These are phyloP conservation scores for Rosalia funebris DNA, from an alignment of 2,888 invertebrate genomes.

Conservation along the genomic window DNA sequence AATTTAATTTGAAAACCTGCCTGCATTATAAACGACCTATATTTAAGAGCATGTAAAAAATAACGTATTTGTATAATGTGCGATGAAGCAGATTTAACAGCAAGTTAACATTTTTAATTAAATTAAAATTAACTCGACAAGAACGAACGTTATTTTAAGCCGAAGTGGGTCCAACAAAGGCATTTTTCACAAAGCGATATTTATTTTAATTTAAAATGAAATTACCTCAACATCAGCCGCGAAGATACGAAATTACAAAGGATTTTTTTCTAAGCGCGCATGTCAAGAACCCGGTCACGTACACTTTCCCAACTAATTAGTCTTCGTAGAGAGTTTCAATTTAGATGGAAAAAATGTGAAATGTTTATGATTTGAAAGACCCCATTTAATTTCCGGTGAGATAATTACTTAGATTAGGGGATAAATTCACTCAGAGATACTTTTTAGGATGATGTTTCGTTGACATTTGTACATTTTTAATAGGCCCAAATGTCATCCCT, in stretches of 20 bases:
- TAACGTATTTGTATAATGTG: no score
- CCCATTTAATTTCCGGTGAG: slow-evolving; percentile 34
- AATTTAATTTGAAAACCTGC: no score
- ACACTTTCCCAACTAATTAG: slow-evolving; percentile 16
- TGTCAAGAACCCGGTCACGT: slow-evolving; percentile 20
- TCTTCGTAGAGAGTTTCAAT: slow-evolving; percentile 15
- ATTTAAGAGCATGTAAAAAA: no score
- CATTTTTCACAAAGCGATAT: slow-evolving; percentile 7
- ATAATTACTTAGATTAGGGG: slow-evolving; percentile 33
- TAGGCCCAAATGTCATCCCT: slow-evolving; percentile 12
- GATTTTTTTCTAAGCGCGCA: not conserved
- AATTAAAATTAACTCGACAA: slow-evolving; percentile 7
- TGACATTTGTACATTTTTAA: slow-evolving; percentile 21
- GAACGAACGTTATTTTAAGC: slow-evolving; percentile 7
- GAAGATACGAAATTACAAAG: slow-evolving; percentile 13
- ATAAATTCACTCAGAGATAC: slow-evolving; percentile 19
- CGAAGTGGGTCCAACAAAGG: not conserved
- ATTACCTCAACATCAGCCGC: slow-evolving; percentile 14
- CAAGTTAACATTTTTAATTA: not conserved
- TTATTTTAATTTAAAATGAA: slow-evolving; percentile 22
- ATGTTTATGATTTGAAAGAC: slow-evolving; percentile 24
- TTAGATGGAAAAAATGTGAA: slow-evolving; percentile 18
- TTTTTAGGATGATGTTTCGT: slow-evolving; percentile 14
- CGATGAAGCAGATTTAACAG: not conserved
- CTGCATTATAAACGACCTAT: no score